Evolutionary conservation across 1,140 invertebrate genomes (phyloP), one percentile per base, ranked within the genome.

Genomic region (Drosophila takahashii): DNA sequence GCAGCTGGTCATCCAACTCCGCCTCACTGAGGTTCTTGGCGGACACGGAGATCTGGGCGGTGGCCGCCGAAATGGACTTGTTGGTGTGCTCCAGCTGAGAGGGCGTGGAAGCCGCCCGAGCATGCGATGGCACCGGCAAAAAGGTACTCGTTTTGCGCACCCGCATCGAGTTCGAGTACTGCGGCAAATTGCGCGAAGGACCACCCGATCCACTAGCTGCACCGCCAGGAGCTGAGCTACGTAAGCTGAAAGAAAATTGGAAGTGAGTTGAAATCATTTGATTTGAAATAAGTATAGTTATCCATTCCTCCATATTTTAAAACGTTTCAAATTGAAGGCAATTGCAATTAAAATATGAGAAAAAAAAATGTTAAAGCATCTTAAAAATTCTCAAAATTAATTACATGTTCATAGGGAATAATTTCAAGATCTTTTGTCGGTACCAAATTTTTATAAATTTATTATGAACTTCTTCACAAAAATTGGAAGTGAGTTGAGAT

Each of bases 101-200:
- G 6, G 92, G 92, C 26, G 91, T 92, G 36, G 92, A 92, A 5
- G 90, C 91, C 15, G 92, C 91, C 27, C 92, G 78, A 15, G 86
- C 58, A 65, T 92, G 92, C 10, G 85, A 70, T 18, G 92, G 92
- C 34, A 92, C 83, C 13, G 92, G 92, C 54, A 92, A 54, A 70
- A 78, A 79, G 10, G 80, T 76, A 34, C 60, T 89, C n/a, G 85
- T 80, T 53, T 92, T 92, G 42, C 91, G 90, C 37, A 92, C 90
- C 18, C 90, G 64, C 90, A 91, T 90, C 6, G 90, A 92, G 59
- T 78, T 92, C 29, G 90, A 92, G 75, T 92, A 81, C 44, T 92
- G 90, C 7, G 90, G 90, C 48, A 91, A 58, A 50, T 90, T 91
- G 36, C 90, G 85, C 18, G 57, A 52, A 4, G 69, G n/a, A 0